Evolutionary conservation across 2,113 vertebrate species (phyloP), one percentile per base, ranked within the genome.

Genomic region (Speoplatyrhinus poulsoni): DNA sequence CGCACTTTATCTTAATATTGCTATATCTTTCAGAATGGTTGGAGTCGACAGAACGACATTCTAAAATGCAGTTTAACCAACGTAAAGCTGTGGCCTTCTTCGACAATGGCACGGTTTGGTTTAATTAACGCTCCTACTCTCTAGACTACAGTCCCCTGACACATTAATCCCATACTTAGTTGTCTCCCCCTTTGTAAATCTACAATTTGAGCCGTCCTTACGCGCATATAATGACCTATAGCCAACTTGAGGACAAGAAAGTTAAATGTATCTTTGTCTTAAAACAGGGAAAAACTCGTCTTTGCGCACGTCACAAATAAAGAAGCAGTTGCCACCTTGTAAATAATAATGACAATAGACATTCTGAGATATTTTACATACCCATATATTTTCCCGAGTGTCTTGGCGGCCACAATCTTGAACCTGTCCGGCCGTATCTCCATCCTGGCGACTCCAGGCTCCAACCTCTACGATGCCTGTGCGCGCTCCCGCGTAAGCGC

Each of bases 371-470:
- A 58, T 50, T 70, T 57, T 73, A 88, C 88, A 59, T 88, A 93
- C 91, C 90, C 90, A 80, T 93, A 88, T 66, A 93, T 89, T 81
- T 92, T 93, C 56, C 91, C 91, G 12, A 93, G 89, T 67, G 91
- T 89, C 81, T 77, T 89, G 80, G 88, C 91, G 64, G 91, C 90
- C 60, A 80, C 89, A 60, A 82, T 84, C 85, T 92, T 93, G 60
- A 92, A 89, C 85, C 91, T 88, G 67, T 93, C 91, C 84, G 88
- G 79, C 81, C 90, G 90, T 86, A 93, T 73, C 85, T 93, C 91
- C 91, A 93, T 93, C 86, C 81, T 93, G 62, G 68, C 87, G 65
- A 33, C 80, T 90, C 89, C 89, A 82, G 82, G 83, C 78, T 82
- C 85, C 80, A 70, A 79, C 80, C 85, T 76, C 72, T 32, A 72